Conservation (phyloP, 37 sponge, comb jelly and placozoan genomes). For the Theonella swinhoei region DNA sequence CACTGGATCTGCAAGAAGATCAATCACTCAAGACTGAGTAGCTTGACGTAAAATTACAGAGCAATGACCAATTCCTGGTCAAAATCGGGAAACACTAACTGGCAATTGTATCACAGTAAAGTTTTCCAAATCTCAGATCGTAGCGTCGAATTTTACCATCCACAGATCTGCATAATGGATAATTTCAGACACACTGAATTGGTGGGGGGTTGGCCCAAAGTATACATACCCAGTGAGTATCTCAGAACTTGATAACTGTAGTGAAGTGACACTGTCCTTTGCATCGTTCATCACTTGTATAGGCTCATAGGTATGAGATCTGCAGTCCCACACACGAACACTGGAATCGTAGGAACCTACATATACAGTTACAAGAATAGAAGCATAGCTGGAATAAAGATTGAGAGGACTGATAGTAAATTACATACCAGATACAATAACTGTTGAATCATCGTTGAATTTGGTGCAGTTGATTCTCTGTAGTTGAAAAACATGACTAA, state of each 20-base stretch:
- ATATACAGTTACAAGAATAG: constrained; percentile 10
- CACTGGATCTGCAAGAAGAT: constrained; percentile 62
- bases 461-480: constrained; percentile 87
- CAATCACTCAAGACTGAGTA: too few species aligned
- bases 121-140: constrained; percentile 84
- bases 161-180: constrained; percentile 64
- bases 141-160: constrained; percentile 79
- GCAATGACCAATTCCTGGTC: background rate
- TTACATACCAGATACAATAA: constrained; percentile 77
- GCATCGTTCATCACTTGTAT: constrained; percentile 88
- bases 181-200: background rate
- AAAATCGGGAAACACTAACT: constrained; percentile 43
- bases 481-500: background rate
- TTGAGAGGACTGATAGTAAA: too few species aligned
- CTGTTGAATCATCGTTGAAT: constrained; percentile 80
- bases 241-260: constrained; percentile 74
- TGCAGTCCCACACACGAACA: constrained; percentile 80
- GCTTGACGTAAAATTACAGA: too few species aligned
- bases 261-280: constrained; percentile 81
- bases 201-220: background rate
- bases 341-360: constrained; percentile 88
- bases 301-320: constrained; percentile 64
- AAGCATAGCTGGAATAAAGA: background rate
- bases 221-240: constrained; percentile 81
- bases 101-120: constrained; percentile 69